Conservation (phyloP, 2,888 invertebrate genomes). For the Lucinisca nassula region DNA sequence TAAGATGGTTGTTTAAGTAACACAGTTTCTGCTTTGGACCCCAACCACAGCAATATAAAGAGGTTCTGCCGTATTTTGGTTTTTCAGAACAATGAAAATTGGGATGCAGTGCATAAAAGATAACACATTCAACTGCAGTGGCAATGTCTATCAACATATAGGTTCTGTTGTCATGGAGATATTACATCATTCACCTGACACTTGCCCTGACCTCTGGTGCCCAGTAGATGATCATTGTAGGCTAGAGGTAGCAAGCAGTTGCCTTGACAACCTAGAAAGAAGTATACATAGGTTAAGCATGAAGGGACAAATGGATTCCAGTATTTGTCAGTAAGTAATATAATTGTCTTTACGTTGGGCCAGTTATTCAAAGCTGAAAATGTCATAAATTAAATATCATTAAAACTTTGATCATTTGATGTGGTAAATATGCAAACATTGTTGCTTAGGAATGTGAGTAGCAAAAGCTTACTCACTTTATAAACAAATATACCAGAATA, state of each 20-base stretch:
- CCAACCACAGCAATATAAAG: conserved; percentile 35
- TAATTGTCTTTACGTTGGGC: too few species aligned
- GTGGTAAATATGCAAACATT: too few species aligned
- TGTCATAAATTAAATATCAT: too few species aligned
- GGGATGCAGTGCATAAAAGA: conserved; percentile 56
- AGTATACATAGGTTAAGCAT: background rate
- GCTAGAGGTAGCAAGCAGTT: conserved; percentile 39
- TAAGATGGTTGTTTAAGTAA: too few species aligned
- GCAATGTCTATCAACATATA: background rate
- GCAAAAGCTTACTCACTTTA: too few species aligned
- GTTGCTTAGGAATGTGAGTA: too few species aligned
- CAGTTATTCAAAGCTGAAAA: too few species aligned
- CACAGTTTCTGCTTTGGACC: too few species aligned
- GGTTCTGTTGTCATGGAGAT: conserved; percentile 26
- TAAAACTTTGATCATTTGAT: too few species aligned
- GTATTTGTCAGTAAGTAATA: conserved; percentile 41
- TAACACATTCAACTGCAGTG: conserved; percentile 47
- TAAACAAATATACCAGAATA: too few species aligned
- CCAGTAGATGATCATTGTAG: conserved; percentile 37
- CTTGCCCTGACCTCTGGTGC: conserved; percentile 58
- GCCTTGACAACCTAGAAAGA: conserved; percentile 27
- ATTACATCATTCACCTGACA: conserved; percentile 19
- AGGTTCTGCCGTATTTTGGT: conserved; percentile 47
- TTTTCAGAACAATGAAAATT: conserved; percentile 44
- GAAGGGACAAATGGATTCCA: conserved; percentile 18